phyloP scores from a whole-genome alignment of 2,888 invertebrate species.

The Junonia oenone region DNA sequence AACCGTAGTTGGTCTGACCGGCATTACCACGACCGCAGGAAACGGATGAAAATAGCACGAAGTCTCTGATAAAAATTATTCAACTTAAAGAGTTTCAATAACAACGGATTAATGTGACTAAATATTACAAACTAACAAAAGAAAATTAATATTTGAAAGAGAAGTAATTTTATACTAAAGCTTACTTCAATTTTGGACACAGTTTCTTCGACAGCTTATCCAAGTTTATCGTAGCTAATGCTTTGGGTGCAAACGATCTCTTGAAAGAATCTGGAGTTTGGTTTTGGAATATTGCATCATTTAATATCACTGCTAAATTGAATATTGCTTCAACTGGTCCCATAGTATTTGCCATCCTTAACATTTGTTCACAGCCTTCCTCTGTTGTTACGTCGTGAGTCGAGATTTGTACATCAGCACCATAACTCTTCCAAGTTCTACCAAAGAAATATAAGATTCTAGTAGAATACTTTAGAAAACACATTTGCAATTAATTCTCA shows the following conservation, averaged over 20 bases:
- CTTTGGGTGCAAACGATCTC: constrained; percentile 87
- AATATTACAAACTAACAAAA: neutral
- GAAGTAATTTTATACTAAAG: no score
- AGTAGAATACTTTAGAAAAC: no score
- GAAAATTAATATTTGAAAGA: no score
- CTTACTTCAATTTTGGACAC: constrained; percentile 62
- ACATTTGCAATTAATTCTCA: no score
- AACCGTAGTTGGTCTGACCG: constrained; percentile 94
- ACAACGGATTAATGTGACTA: no score
- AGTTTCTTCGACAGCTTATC: constrained; percentile 78
- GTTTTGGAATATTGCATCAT: constrained; percentile 88
- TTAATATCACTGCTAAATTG: constrained; percentile 91
- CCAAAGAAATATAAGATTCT: no score
- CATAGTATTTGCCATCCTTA: constrained; percentile 81
- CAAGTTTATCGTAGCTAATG: constrained; percentile 86
- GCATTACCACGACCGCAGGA: constrained; percentile 94
- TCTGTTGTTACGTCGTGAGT: constrained; percentile 85
- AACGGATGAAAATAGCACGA: constrained; percentile 95
- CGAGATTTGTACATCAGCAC: constrained; percentile 83
- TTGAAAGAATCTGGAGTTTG: constrained; percentile 85
- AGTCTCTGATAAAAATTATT: constrained; percentile 73
- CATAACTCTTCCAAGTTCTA: constrained; percentile 85
- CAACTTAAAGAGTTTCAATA: no score
- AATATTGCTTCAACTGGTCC: constrained; percentile 91
- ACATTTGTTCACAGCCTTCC: constrained; percentile 84